Evolutionary conservation across 2,888 invertebrate species (phyloP).

Genomic region (Odontocerum albicorne): DNA sequence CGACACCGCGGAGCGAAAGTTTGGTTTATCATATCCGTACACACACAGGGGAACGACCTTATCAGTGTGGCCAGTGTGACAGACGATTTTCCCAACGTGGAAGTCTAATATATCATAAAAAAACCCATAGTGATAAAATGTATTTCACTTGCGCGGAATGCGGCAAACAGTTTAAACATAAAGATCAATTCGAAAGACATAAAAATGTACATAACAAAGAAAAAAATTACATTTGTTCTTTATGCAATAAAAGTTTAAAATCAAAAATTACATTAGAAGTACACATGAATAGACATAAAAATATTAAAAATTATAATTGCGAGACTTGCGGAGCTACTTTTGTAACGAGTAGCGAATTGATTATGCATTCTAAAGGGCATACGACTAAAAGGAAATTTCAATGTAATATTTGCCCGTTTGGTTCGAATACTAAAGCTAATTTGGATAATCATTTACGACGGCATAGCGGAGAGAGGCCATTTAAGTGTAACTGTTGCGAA

Average conservation of each 20-base stretch:
- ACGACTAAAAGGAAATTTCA: background rate
- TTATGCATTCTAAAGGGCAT: background rate
- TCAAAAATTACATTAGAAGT: background rate
- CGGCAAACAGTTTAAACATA: constrained; percentile 1
- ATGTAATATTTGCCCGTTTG: constrained; percentile 1
- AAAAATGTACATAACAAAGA: background rate
- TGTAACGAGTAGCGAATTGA: background rate
- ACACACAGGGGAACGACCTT: constrained; percentile 11
- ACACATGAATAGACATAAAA: constrained; percentile 3
- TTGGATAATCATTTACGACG: background rate
- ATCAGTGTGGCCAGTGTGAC: constrained; percentile 1
- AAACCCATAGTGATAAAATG: constrained; percentile 1
- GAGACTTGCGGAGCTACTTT: constrained; percentile 3
- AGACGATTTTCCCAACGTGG: background rate
- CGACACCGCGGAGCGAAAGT: background rate
- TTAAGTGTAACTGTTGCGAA: background rate
- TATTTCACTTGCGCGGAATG: background rate
- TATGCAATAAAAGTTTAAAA: constrained; percentile 5
- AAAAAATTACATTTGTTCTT: background rate
- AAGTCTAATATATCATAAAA: background rate
- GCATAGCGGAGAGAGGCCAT: background rate
- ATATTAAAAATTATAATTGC: constrained; percentile 4
- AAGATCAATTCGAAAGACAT: background rate
- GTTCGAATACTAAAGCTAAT: background rate
- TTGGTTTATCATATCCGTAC: background rate